Evolutionary conservation across 2,888 invertebrate genomes (phyloP).

Genomic region (Cetonia aurata): DNA sequence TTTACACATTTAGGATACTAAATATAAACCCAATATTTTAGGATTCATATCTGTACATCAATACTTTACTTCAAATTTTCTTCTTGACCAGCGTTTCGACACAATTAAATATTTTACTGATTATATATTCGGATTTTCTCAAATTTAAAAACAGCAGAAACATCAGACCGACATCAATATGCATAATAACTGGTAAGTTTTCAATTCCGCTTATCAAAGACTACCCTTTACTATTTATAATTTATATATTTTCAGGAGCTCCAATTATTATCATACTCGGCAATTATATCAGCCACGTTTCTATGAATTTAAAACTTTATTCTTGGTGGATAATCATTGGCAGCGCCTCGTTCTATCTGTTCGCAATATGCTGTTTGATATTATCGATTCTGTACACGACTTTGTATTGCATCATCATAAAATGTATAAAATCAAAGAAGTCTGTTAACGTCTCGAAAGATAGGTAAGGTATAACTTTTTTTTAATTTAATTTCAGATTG

Average conservation of each 20-base stretch:
- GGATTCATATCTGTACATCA: slow-evolving; percentile 72
- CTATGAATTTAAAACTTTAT: slow-evolving; percentile 69
- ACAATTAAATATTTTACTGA: slow-evolving; percentile 76
- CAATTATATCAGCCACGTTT: slow-evolving; percentile 76
- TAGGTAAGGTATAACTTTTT: slow-evolving; percentile 65
- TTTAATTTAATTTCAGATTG: too few relatives aligned
- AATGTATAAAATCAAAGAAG: slow-evolving; percentile 68
- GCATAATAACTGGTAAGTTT: slow-evolving; percentile 70
- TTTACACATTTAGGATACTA: too few relatives aligned
- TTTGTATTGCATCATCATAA: slow-evolving; percentile 39
- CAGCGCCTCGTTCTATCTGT: slow-evolving; percentile 73
- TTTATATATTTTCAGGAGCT: slow-evolving; percentile 67
- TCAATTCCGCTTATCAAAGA: too few relatives aligned
- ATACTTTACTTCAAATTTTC: slow-evolving; percentile 74
- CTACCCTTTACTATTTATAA: background rate
- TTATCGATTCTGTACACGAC: slow-evolving; percentile 32
- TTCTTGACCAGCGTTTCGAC: slow-evolving; percentile 78
- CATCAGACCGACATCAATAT: slow-evolving; percentile 74
- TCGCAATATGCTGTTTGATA: slow-evolving; percentile 69
- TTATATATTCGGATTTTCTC: slow-evolving; percentile 78
- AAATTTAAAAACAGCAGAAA: slow-evolving; percentile 69
- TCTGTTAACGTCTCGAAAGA: slow-evolving; percentile 74
- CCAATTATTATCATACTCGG: slow-evolving; percentile 76
- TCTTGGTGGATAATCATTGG: slow-evolving; percentile 76
- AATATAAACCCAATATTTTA: slow-evolving; percentile 60